Base-by-base conservation (phyloP, 1,140 invertebrate species). In the Whitmania pigra region DNA sequence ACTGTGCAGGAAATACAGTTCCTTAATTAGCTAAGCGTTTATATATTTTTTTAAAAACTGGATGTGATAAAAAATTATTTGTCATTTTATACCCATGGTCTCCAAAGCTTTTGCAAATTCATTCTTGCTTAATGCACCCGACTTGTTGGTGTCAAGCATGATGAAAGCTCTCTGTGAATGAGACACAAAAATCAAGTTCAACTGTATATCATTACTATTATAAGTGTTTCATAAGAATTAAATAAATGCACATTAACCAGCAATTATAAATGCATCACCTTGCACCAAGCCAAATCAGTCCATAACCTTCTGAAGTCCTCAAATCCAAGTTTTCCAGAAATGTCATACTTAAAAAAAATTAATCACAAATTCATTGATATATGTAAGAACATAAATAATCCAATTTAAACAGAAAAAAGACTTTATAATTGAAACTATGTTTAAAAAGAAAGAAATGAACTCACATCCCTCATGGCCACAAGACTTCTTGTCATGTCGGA, bases 401-500 rank as follows among this genome's bases (percentile, higher is more conserved):
- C 29, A 63, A 11, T 63, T 25, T 57, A 25, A 57, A 57, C 20
- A 57, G 54, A n/a, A n/a, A 57, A n/a, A 57, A 57, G 20, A 57
- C 20, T n/a, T n/a, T n/a, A n/a, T n/a, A n/a, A n/a, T n/a, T n/a
- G n/a, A 60, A 60, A 22, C 5, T 22, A 60, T 60, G 4, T 7
- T 60, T 7, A 6, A 22, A 60, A 17, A 7, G 40, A 13, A 43
- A 43, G 15, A 49, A 18, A 25, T 63, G 11, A 63, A n/a, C 57
- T 17, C 4, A 83, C 87, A 84, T 97, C 94, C 81, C 94, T 84
- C 90, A 96, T 92, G 0, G 93, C 92, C n/a, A 97, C 88, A 92
- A 97, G 95, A 77, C 92, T 93, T 71, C 93, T 87, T 78, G 92
- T 94, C 6, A 93, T 87, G 75, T 97, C 93, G 79, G 92, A 89